Conservation (phyloP, 2,888 invertebrate species). For the Ethmia dodecea region DNA sequence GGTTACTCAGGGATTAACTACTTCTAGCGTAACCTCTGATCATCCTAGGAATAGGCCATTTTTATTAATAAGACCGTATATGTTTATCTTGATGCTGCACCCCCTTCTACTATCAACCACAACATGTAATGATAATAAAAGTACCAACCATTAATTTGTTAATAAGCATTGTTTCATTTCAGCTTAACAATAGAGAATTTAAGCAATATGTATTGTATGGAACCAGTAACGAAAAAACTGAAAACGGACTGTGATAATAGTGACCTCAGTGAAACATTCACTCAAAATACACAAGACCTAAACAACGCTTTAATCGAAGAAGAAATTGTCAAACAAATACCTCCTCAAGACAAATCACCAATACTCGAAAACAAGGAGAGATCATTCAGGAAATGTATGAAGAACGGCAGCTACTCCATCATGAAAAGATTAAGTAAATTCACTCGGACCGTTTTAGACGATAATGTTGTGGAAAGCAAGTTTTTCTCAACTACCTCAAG, state of each 20-base stretch:
- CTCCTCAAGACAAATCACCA: conserved; percentile 49
- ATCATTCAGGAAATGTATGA: conserved; percentile 49
- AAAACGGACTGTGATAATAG: conserved; percentile 30
- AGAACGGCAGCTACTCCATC: conserved; percentile 42
- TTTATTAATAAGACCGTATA: too few relatives aligned
- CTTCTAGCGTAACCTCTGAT: too few relatives aligned
- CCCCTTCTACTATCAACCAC: too few relatives aligned
- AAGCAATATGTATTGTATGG: conserved; percentile 62
- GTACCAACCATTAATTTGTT: too few relatives aligned
- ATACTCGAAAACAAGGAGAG: conserved; percentile 61
- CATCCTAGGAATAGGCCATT: too few relatives aligned
- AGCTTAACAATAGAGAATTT: conserved; percentile 64
- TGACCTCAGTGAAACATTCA: conserved; percentile 17
- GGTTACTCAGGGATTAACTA: too few relatives aligned
- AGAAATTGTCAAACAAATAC: conserved; percentile 24
- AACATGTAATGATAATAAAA: too few relatives aligned
- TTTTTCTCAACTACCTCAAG: conserved; percentile 62
- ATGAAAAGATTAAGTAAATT: conserved; percentile 72
- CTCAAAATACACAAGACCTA: conserved; percentile 21
- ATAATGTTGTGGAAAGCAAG: conserved; percentile 76
- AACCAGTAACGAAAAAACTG: conserved; percentile 49
- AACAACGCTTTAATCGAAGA: conserved; percentile 33
- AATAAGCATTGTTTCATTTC: conserved; percentile 26
- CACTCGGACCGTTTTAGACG: conserved; percentile 58
- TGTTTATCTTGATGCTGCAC: too few relatives aligned